Evolutionary conservation across 1,140 invertebrate species (phyloP).

Genomic region (Trypoxylus dichotomus): DNA sequence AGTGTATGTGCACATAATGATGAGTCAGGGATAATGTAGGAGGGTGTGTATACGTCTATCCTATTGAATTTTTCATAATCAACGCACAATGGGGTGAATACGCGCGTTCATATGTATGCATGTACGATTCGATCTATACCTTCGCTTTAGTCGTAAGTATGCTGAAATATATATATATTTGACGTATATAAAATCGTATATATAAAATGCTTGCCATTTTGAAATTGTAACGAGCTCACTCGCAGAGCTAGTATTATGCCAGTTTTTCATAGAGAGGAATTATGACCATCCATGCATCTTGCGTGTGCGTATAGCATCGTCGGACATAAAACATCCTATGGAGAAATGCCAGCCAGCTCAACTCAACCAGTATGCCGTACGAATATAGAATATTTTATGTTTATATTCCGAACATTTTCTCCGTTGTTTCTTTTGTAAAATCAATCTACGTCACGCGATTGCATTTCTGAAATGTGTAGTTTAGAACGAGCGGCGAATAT

Average conservation of each 20-base stretch:
- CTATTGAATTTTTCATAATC: constrained; percentile 4
- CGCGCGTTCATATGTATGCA: neutral
- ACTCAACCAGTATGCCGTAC: constrained; percentile 1
- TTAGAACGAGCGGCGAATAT: neutral
- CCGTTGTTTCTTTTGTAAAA: constrained; percentile 4
- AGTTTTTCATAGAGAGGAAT: constrained; percentile 43
- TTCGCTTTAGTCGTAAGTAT: neutral
- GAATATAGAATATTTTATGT: constrained; percentile 29
- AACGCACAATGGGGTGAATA: neutral
- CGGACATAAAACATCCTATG: constrained; percentile 43
- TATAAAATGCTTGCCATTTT: constrained; percentile 40
- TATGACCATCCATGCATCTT: constrained; percentile 37
- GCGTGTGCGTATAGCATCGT: constrained; percentile 31
- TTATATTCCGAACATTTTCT: constrained; percentile 20
- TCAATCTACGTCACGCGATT: neutral
- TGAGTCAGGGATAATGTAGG: neutral
- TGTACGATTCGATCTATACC: neutral
- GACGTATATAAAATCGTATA: neutral
- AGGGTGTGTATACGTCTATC: neutral
- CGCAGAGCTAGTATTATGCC: constrained; percentile 37
- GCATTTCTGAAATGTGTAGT: constrained; percentile 8
- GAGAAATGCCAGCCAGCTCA: constrained; percentile 41
- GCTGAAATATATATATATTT: neutral
- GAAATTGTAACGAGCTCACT: constrained; percentile 43
- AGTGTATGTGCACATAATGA: neutral